Conservation (phyloP, 2,113 vertebrate species). For the Oenanthe oenanthe region DNA sequence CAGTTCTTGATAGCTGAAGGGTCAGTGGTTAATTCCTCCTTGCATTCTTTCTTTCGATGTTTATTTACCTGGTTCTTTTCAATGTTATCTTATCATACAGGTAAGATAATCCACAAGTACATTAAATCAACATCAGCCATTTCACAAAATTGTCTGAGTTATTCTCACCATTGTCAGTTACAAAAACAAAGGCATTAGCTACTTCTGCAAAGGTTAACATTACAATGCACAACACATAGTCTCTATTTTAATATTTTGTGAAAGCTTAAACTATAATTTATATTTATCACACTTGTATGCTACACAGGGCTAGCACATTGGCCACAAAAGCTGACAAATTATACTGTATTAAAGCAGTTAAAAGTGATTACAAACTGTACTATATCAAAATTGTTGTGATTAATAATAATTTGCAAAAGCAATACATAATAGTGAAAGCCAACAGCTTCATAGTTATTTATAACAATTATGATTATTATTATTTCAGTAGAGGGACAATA, state of each 20-base stretch:
- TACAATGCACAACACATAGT: not conserved
- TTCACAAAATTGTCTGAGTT: not conserved
- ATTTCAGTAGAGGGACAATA: not conserved
- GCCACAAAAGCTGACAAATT: not conserved
- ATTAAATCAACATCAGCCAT: not conserved
- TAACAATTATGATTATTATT: not conserved
- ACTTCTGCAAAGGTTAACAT: not conserved
- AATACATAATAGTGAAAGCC: not conserved
- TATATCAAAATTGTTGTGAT: not conserved
- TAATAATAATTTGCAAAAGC: not conserved
- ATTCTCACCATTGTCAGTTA: not conserved
- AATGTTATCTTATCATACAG: not conserved
- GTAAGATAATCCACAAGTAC: not conserved
- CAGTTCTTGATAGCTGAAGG: not conserved
- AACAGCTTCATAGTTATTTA: not conserved
- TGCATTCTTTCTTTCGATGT: not conserved
- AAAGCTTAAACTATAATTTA: not conserved
- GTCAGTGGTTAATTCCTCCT: not conserved
- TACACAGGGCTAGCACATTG: not conserved
- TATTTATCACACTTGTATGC: not conserved
- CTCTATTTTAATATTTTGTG: not conserved
- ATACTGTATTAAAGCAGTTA: not conserved
- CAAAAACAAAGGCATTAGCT: not conserved
- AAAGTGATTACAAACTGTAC: not conserved
- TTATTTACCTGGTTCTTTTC: not conserved